phyloP scores from a whole-genome alignment of 2,797 vertebrate species.

The Yasuhikotakia modesta region DNA sequence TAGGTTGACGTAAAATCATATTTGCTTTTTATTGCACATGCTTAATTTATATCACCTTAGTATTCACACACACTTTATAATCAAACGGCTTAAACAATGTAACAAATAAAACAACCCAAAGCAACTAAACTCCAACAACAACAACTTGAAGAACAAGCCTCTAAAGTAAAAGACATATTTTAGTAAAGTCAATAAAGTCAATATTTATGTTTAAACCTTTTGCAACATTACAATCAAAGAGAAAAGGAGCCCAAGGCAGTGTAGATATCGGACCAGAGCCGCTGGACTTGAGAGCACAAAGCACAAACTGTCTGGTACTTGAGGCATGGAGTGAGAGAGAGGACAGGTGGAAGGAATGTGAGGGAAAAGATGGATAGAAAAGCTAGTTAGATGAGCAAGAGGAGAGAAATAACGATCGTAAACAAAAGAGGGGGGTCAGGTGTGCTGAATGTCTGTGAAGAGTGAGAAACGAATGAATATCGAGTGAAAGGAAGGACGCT shows the following conservation, averaged over 20 bases:
- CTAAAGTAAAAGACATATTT: not conserved
- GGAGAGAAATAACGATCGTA: slow-evolving; percentile 68
- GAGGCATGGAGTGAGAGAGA: slow-evolving; percentile 8
- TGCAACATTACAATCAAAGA: slow-evolving; percentile 29
- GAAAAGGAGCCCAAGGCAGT: not conserved
- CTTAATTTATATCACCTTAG: too few relatives aligned
- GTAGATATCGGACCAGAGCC: slow-evolving; percentile 29
- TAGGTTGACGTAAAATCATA: too few relatives aligned
- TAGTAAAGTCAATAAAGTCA: too few relatives aligned
- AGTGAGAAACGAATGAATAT: slow-evolving; percentile 45
- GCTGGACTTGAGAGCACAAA: slow-evolving; percentile 14
- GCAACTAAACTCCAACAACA: not conserved
- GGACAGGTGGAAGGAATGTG: slow-evolving; percentile 59
- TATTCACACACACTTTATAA: too few relatives aligned
- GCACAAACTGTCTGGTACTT: slow-evolving; percentile 23
- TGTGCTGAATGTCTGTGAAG: slow-evolving; percentile 22
- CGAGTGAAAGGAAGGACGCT: slow-evolving; percentile 33
- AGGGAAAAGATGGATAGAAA: slow-evolving; percentile 61
- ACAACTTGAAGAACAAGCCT: not conserved
- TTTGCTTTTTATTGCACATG: too few relatives aligned
- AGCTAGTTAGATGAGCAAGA: slow-evolving; percentile 61
- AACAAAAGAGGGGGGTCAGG: slow-evolving; percentile 31
- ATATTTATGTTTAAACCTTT: too few relatives aligned
- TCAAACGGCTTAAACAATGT: not conserved
- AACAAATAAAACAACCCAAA: not conserved